phyloP scores from a whole-genome alignment of 2,888 invertebrate genomes.

The Ametastegia equiseti region DNA sequence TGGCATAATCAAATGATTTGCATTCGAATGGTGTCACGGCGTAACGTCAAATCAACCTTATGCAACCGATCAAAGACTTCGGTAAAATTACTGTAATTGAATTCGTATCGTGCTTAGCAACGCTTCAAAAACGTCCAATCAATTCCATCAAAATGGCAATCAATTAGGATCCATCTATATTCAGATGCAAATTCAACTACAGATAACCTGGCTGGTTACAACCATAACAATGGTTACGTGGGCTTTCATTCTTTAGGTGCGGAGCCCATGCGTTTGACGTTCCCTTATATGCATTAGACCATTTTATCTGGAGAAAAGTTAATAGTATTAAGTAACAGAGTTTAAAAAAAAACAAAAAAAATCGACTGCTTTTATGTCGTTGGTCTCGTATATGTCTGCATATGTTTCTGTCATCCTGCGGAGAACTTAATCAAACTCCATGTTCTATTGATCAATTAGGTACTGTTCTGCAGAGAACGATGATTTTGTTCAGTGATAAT shows the following conservation, averaged over 20 bases:
- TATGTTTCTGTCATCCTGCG: neutral
- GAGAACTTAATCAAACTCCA: neutral
- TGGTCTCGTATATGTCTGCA: neutral
- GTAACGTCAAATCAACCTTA: slow-evolving; percentile 24
- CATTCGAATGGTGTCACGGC: slow-evolving; percentile 35
- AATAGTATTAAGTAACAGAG: slow-evolving; percentile 11
- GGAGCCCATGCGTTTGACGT: neutral
- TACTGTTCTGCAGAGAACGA: neutral
- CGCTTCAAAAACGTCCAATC: slow-evolving; percentile 21
- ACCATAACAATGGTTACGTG: slow-evolving; percentile 42
- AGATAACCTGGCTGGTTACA: neutral
- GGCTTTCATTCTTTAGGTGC: slow-evolving; percentile 3
- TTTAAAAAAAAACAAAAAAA: no score
- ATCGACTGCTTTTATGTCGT: neutral
- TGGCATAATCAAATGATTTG: slow-evolving; percentile 40
- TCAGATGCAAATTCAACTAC: slow-evolving; percentile 37
- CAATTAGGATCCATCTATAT: slow-evolving; percentile 28
- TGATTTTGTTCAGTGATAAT: neutral
- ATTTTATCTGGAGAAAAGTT: neutral
- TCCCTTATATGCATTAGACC: slow-evolving; percentile 7
- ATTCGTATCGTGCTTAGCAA: slow-evolving; percentile 1
- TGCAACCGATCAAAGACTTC: slow-evolving; percentile 18
- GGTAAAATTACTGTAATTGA: slow-evolving; percentile 22
- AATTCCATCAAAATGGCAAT: slow-evolving; percentile 26
- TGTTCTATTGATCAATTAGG: neutral